Evolutionary conservation across 2,113 vertebrate genomes (phyloP).

Genomic region (Anhinga anhinga): DNA sequence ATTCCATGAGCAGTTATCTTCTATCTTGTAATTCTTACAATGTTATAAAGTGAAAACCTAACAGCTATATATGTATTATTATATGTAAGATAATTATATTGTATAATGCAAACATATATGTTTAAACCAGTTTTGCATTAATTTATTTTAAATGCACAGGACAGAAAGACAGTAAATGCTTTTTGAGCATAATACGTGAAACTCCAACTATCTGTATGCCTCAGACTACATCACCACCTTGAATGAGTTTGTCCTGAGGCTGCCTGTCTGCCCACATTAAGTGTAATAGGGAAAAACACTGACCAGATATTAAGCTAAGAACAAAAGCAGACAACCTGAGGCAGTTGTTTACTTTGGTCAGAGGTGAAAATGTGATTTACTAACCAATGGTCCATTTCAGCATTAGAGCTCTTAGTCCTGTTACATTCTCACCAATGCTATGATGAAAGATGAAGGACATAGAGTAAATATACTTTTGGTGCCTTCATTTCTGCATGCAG

Average conservation of each 20-base stretch:
- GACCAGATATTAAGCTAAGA: background rate
- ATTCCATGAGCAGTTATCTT: background rate
- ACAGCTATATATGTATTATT: background rate
- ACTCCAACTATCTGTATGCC: accelerated
- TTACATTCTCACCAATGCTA: background rate
- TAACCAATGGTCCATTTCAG: background rate
- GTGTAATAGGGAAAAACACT: background rate
- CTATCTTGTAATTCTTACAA: background rate
- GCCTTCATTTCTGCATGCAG: background rate
- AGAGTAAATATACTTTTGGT: background rate
- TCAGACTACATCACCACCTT: background rate
- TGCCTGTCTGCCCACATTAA: background rate
- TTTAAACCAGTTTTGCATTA: background rate
- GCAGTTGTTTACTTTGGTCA: background rate
- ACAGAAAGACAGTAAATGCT: background rate
- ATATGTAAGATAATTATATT: background rate
- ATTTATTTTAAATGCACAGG: background rate
- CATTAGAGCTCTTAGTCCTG: background rate
- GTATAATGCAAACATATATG: background rate
- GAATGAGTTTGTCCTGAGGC: background rate
- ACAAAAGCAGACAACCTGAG: background rate
- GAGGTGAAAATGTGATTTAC: background rate
- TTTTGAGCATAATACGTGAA: background rate
- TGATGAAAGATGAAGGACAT: background rate
- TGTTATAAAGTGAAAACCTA: background rate